phyloP scores from a whole-genome alignment of 2,797 vertebrate species.

The Pseudomugil tenellus region DNA sequence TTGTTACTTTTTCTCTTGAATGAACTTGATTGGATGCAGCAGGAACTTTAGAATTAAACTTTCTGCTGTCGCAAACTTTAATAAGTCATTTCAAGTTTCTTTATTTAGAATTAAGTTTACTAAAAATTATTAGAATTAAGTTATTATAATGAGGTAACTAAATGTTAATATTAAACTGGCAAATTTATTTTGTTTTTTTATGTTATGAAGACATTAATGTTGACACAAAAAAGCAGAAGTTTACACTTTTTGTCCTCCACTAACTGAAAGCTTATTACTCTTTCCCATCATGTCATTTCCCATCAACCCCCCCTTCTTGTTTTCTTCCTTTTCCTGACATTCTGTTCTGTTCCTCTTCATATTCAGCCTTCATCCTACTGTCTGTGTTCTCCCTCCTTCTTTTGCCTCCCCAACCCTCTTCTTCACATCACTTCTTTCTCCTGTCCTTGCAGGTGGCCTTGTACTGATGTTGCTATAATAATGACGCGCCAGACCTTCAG shows the following conservation, averaged over 20 bases:
- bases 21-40: neutral
- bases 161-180: no score
- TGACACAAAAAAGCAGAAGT: neutral
- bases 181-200: neutral
- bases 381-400: constrained; percentile 9
- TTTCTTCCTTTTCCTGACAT: no score
- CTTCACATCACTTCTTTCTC: constrained; percentile 52
- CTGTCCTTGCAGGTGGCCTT: constrained; percentile 59
- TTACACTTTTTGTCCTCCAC: constrained; percentile 20
- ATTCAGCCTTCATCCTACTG: constrained; percentile 31
- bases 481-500: constrained; percentile 52
- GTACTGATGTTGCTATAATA: constrained; percentile 64
- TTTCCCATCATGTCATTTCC: no score
- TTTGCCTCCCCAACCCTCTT: constrained; percentile 9
- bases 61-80: neutral
- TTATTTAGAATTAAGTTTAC: no score
- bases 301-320: no score
- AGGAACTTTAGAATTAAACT: neutral
- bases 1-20: neutral
- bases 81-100: neutral
- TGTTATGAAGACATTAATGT: neutral
- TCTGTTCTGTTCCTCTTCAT: neutral
- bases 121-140: no score
- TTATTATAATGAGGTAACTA: no score
- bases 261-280: constrained; percentile 37